A percentile compares a stretch with the other conserved stretches of the same genome.
Evolutionary conservation across 2,888 invertebrate species (phyloP).

Genomic region (Luffia ferchaultella): DNA sequence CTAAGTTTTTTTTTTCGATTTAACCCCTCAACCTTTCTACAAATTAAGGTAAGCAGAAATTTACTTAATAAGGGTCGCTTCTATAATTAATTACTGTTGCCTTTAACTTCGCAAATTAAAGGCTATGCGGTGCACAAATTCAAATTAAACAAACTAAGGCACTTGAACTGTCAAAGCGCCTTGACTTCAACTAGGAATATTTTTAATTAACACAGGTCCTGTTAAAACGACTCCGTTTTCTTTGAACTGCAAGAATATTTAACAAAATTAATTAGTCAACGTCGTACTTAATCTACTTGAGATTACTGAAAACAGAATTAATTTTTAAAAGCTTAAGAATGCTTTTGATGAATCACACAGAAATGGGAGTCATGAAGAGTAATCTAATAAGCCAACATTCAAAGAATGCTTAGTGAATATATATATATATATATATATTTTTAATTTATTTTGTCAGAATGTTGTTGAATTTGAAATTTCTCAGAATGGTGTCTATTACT

Average conservation of each 20-base stretch:
- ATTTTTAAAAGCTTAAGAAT: too few species aligned
- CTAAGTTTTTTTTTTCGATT: background rate
- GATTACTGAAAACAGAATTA: too few species aligned
- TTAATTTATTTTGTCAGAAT: too few species aligned
- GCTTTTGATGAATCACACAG: too few species aligned
- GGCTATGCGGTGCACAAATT: slow-evolving; percentile 6
- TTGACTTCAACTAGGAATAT: background rate
- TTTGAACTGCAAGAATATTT: background rate
- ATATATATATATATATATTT: too few species aligned
- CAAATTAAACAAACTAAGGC: slow-evolving; percentile 4
- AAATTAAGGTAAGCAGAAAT: background rate
- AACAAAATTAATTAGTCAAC: background rate
- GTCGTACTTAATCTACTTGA: too few species aligned
- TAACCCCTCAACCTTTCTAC: background rate
- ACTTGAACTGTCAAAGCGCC: background rate
- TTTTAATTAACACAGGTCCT: background rate
- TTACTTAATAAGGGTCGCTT: background rate
- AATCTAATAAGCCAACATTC: too few species aligned
- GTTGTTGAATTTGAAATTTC: too few species aligned
- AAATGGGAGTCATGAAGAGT: too few species aligned
- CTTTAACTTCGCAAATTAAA: slow-evolving; percentile 7
- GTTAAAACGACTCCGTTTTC: background rate
- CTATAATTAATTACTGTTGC: slow-evolving; percentile 7
- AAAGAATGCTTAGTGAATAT: too few species aligned
- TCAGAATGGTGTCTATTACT: too few species aligned